Conservation (phyloP, 2,888 invertebrate species). For the Odiellus spinosus region DNA sequence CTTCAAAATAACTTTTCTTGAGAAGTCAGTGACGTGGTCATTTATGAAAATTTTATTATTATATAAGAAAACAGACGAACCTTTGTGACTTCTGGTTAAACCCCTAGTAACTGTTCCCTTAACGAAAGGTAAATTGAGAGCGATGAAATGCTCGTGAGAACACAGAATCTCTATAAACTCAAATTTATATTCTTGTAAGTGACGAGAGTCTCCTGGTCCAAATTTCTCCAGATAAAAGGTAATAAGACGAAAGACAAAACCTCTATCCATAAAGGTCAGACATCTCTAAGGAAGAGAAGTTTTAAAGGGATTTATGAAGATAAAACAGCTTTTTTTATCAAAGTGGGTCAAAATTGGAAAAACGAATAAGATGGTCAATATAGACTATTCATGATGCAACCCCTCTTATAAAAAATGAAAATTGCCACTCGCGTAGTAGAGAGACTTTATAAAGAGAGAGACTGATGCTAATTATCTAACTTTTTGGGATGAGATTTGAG, state of each 20-base stretch:
- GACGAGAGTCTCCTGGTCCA: constrained; percentile 55
- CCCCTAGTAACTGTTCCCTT: constrained; percentile 36
- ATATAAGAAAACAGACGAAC: constrained; percentile 18
- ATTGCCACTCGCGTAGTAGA: too few species aligned
- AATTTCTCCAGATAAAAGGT: constrained; percentile 74
- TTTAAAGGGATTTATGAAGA: too few species aligned
- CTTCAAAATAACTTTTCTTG: neutral
- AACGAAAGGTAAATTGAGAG: constrained; percentile 74
- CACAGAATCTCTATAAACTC: constrained; percentile 78
- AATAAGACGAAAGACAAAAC: constrained; percentile 75
- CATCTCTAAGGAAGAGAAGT: constrained; percentile 50
- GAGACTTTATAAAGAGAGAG: too few species aligned
- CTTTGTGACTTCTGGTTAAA: constrained; percentile 31
- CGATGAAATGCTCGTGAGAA: constrained; percentile 85
- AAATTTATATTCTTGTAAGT: constrained; percentile 77
- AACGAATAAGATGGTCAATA: too few species aligned
- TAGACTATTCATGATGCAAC: too few species aligned
- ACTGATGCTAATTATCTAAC: too few species aligned
- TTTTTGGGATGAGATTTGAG: too few species aligned
- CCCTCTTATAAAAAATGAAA: too few species aligned
- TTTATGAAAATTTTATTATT: neutral
- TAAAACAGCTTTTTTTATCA: too few species aligned
- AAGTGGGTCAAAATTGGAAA: too few species aligned
- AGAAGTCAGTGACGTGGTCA: neutral
- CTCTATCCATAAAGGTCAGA: constrained; percentile 82